These are phyloP conservation scores for Pristionchus japonicus DNA, from an alignment of 2,888 invertebrate genomes.

Conservation along the genomic window DNA sequence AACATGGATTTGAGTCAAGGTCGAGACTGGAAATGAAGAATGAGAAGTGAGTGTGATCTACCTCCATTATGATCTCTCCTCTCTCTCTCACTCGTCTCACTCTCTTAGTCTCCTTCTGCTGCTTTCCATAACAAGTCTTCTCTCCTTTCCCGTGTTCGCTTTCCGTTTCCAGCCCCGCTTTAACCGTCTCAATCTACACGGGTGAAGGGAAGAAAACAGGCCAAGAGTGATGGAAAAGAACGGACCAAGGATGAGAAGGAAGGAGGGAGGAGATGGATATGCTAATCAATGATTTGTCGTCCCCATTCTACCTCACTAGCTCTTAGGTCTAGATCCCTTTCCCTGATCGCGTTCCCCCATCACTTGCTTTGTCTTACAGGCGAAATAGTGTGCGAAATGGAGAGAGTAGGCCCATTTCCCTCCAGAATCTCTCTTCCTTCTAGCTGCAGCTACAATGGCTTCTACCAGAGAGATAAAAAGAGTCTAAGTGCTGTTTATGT, in stretches of 20 bases:
- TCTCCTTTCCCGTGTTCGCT: not conserved
- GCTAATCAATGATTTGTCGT: constrained; percentile 22
- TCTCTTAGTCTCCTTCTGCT: constrained; percentile 19
- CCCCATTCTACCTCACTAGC: not conserved
- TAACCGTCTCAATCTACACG: constrained; percentile 9
- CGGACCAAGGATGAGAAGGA: not conserved
- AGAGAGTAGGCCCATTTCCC: not conserved
- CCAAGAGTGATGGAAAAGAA: constrained; percentile 6
- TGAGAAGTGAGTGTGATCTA: constrained; percentile 30
- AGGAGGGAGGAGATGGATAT: not conserved
- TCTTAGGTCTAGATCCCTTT: not conserved
- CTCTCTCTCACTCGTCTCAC: constrained; percentile 38
- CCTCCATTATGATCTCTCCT: constrained; percentile 30
- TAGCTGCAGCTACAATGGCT: constrained; percentile 13
- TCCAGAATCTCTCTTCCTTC: not conserved
- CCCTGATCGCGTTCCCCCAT: not conserved
- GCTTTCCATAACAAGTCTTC: constrained; percentile 25
- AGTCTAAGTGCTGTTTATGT: constrained; percentile 46
- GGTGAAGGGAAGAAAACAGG: not conserved
- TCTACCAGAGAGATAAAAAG: constrained; percentile 42
- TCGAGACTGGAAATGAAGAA: constrained; percentile 38
- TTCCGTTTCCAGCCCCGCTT: constrained; percentile 22
- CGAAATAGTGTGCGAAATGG: not conserved
- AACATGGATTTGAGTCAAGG: constrained; percentile 34
- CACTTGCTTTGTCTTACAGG: not conserved